Conservation (phyloP, 2,113 vertebrate species). For the Pristiophorus japonicus region DNA sequence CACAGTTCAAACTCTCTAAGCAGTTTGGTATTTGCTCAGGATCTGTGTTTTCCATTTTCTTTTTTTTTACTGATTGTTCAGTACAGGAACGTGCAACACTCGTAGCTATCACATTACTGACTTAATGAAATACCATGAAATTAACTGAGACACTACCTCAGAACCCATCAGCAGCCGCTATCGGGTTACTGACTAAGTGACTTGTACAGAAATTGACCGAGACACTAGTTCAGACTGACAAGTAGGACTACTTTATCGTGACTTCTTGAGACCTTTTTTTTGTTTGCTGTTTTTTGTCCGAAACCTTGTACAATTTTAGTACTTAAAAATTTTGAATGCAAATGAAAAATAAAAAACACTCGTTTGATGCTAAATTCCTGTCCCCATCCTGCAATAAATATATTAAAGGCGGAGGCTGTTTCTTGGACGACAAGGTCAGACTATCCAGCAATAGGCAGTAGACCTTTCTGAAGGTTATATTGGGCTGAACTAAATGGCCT, state of each 20-base stretch:
- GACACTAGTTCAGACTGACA: slow-evolving; percentile 33
- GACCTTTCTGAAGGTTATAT: neutral
- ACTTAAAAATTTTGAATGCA: too few species aligned
- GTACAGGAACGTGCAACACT: slow-evolving; percentile 60
- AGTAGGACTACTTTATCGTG: slow-evolving; percentile 1
- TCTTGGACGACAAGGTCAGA: neutral
- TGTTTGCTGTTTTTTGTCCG: neutral
- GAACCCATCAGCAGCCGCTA: slow-evolving; percentile 52
- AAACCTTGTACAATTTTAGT: neutral
- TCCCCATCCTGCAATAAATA: neutral
- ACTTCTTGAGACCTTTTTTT: neutral
- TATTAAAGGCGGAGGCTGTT: neutral
- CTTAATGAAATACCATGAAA: slow-evolving; percentile 61
- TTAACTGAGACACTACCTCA: slow-evolving; percentile 68
- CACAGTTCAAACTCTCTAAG: slow-evolving; percentile 46
- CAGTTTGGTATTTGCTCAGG: slow-evolving; percentile 53
- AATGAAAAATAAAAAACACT: neutral
- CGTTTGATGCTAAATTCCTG: neutral
- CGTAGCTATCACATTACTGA: slow-evolving; percentile 64
- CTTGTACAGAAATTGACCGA: slow-evolving; percentile 43
- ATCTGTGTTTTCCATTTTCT: slow-evolving; percentile 65
- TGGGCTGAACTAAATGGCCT: neutral
- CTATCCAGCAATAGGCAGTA: neutral
- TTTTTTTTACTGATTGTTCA: slow-evolving; percentile 51
- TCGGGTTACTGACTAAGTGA: slow-evolving; percentile 49